phyloP scores from a whole-genome alignment of 2,113 vertebrate genomes.

The Myanophis thanlyinensis region DNA sequence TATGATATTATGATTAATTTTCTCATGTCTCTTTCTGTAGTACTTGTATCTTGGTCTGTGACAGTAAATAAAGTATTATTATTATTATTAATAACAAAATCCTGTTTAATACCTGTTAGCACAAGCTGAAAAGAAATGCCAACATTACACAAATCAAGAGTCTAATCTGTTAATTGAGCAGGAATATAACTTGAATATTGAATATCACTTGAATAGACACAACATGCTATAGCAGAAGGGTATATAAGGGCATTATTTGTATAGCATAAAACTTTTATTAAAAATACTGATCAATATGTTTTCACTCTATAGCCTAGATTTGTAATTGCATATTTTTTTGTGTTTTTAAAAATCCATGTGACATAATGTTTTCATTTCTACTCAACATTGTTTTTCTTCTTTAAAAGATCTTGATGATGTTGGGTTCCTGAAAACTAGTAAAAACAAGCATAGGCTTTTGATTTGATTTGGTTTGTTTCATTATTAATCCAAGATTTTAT shows the following conservation, averaged over 20 bases:
- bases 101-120: no score
- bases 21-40: no score
- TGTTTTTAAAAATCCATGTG: neutral
- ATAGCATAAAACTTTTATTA: neutral
- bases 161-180: conserved; percentile 40
- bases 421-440: neutral
- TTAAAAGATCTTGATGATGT: neutral
- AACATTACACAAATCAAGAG: conserved; percentile 32
- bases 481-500: neutral
- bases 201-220: conserved; percentile 36
- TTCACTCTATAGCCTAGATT: conserved; percentile 17
- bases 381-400: neutral
- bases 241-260: neutral
- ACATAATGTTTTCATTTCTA: neutral
- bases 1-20: no score
- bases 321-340: neutral
- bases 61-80: no score
- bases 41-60: no score
- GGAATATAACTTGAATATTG: conserved; percentile 3
- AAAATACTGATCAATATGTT: neutral
- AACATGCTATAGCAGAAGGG: neutral
- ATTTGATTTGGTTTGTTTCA: neutral
- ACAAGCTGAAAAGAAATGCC: conserved; percentile 29
- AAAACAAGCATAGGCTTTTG: neutral
- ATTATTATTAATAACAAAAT: no score